Percentiles rank a stretch among this genome's conserved stretches.
Evolutionary conservation across 2,888 invertebrate species (phyloP).

Genomic region (Trachelus troglodyta): DNA sequence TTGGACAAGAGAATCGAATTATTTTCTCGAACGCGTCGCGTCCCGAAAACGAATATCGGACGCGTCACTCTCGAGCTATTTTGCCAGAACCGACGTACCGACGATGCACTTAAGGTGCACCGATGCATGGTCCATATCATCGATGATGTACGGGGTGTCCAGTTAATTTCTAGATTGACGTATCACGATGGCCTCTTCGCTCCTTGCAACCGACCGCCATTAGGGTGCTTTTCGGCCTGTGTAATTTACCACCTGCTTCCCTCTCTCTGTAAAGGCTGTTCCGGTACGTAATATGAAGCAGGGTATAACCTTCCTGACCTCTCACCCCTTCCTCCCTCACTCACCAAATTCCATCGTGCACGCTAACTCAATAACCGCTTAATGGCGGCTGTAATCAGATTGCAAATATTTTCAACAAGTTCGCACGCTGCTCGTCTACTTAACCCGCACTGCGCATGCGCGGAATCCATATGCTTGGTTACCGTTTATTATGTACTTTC

Average conservation of each 20-base stretch:
- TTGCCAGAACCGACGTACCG: background rate
- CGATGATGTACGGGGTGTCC: background rate
- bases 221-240: background rate
- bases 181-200: background rate
- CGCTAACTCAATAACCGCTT: conserved; percentile 16
- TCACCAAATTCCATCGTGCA: background rate
- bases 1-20: background rate
- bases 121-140: background rate
- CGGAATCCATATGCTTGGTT: background rate
- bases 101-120: background rate
- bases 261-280: background rate
- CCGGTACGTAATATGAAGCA: background rate
- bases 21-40: background rate
- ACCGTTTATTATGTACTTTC: background rate
- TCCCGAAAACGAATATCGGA: background rate
- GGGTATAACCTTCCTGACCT: background rate
- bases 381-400: conserved; percentile 17
- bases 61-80: background rate
- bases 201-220: background rate
- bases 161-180: background rate
- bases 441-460: background rate
- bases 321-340: background rate
- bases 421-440: background rate
- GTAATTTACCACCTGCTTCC: background rate
- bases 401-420: conserved; percentile 20